Evolutionary conservation across 2,113 vertebrate species (phyloP).

Genomic region (Pipra filicauda): DNA sequence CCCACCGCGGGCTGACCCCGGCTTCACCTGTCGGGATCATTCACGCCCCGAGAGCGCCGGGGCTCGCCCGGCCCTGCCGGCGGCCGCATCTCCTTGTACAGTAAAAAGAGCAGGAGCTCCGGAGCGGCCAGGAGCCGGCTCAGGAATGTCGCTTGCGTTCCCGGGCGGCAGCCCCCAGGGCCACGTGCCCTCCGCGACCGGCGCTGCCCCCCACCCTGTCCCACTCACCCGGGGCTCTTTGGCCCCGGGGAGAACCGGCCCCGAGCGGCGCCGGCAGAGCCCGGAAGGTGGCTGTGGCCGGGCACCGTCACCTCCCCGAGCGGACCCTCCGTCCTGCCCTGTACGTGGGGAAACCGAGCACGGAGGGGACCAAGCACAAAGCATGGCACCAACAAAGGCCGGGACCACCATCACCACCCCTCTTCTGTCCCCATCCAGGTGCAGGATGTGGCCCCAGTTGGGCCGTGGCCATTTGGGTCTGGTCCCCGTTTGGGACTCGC

Average conservation of each 20-base stretch:
- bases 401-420: accelerated
- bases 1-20: background rate
- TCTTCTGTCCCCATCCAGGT: accelerated
- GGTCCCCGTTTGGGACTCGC: accelerated
- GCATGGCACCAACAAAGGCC: accelerated
- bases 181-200: background rate
- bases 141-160: background rate
- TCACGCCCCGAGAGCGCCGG: background rate
- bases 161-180: background rate
- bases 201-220: background rate
- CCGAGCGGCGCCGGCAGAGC: accelerated
- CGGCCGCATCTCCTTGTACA: slow-evolving; percentile 48
- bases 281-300: accelerated
- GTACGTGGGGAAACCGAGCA: background rate
- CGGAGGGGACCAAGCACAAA: accelerated
- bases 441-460: background rate
- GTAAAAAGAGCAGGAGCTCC: slow-evolving; percentile 49
- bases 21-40: slow-evolving; percentile 57
- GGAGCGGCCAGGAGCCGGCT: background rate
- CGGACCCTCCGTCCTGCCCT: background rate
- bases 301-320: background rate
- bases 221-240: background rate
- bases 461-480: accelerated
- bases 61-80: background rate
- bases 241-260: accelerated